Base-by-base conservation (phyloP, 2,888 invertebrate species). In the Aphrophora alni region DNA sequence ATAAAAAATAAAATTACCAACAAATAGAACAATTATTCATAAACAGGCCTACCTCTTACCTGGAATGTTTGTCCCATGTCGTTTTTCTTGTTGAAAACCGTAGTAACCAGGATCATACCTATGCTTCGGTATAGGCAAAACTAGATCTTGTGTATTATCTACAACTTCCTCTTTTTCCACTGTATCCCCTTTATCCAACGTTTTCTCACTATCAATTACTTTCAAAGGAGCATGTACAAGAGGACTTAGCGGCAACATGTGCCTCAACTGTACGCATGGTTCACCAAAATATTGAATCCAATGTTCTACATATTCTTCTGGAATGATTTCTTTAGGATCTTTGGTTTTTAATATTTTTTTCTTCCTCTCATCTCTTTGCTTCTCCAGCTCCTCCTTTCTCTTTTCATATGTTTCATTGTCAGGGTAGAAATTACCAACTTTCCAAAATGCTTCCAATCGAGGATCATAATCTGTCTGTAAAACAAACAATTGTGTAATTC, bases 371-470 rank as follows among this genome's bases (percentile, higher is more conserved):
- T 84, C 78, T 17, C 79, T 71, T 7, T 82, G 72, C 28, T 82
- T 75, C 59, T 83, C 73, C 59, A 83, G 83, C 27, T 85, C 82
- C 38, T 84, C 14, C 51, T 28, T 27, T 12, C 82, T 81, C 72
- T 81, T 38, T 81, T 84, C 85, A 21, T 33, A 82, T 51, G 84
- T 79, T 51, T 38, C 85, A 69, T 87, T 86, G 0, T 93, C 90
- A 0, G 93, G 91, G 82, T 92, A 87, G 84, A 94, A 91, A 77
- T 95, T 95, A 77, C 96, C 96, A 51, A 92, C 91, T 86, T 91
- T 91, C 98, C 98, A 98, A 88, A 95, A 95, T 28, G 97, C 94
- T 89, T 97, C 95, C 85, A 95, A 90, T 25, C 95, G 90, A 3
- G 97, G 95, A 83, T 94, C 91, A 85, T 92, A 90, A 87, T 97